Percentiles rank a stretch among this genome's conserved stretches.
phyloP scores from a whole-genome alignment of 2,113 vertebrate species.

The Coregonus clupeaformis region DNA sequence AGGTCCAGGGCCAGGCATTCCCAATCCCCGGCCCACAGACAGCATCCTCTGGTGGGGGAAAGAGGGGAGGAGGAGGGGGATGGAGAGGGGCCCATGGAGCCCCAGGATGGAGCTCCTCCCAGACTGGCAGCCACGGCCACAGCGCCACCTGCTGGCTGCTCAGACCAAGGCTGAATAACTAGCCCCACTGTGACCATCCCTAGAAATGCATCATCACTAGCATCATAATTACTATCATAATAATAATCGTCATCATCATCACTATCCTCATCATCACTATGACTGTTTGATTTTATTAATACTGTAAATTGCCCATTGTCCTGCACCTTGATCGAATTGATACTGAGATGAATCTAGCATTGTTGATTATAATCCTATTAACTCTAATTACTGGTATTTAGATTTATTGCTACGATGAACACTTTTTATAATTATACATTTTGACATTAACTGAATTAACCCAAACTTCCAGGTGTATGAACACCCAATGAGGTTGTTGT shows the following conservation, averaged over 20 bases:
- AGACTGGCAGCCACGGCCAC: conserved; percentile 58
- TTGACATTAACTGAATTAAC: background rate
- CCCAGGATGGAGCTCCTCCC: conserved; percentile 50
- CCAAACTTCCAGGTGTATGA: background rate
- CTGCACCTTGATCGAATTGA: conserved; percentile 58
- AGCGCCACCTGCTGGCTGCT: conserved; percentile 64
- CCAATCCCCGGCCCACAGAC: conserved; percentile 55
- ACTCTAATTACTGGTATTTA: background rate
- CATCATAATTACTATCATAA: background rate
- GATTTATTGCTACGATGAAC: conserved; percentile 10
- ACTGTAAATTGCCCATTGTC: conserved; percentile 17
- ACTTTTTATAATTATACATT: conserved; percentile 27
- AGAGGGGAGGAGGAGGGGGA: conserved; percentile 47
- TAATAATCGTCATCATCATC: conserved; percentile 8
- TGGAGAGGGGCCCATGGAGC: conserved; percentile 48
- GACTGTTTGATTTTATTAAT: too few relatives aligned
- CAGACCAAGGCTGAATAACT: conserved; percentile 69
- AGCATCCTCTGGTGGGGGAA: conserved; percentile 28
- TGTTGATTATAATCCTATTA: conserved; percentile 30
- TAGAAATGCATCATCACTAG: background rate
- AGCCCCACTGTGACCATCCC: conserved; percentile 12
- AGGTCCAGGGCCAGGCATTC: conserved; percentile 63
- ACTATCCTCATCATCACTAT: conserved; percentile 5
- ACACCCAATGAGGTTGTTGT: background rate
- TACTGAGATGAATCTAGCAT: conserved; percentile 39